Evolutionary conservation across 64 coral and sea anemone genomes (phyloP).

Genomic region (Pachyseris speciosa): DNA sequence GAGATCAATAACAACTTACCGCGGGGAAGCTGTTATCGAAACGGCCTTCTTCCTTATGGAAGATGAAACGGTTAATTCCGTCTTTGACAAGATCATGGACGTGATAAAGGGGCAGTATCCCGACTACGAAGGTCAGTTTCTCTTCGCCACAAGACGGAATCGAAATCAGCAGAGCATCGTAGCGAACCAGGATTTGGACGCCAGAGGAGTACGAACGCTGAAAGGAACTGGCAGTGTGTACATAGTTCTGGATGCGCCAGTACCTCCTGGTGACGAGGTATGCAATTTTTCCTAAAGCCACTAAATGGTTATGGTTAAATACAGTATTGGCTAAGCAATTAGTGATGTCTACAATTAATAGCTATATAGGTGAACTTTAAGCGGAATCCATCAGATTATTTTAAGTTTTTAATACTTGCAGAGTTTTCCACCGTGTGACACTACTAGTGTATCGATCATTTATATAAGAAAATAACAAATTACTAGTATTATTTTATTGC

Average conservation of each 20-base stretch:
- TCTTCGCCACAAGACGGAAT: background rate
- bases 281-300: background rate
- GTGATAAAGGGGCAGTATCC: background rate
- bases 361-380: no score
- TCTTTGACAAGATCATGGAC: background rate
- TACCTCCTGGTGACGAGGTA: background rate
- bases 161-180: background rate
- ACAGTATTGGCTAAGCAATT: background rate
- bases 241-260: background rate
- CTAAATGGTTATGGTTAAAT: background rate
- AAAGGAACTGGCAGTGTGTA: slow-evolving; percentile 27
- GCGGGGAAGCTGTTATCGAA: background rate
- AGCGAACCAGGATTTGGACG: slow-evolving; percentile 5
- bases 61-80: background rate
- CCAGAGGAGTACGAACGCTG: slow-evolving; percentile 5
- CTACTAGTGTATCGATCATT: no score
- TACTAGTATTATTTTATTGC: background rate
- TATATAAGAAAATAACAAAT: no score
- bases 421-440: background rate
- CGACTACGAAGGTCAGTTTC: background rate
- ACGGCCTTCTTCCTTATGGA: background rate
- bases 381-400: no score
- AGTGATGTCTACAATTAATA: background rate
- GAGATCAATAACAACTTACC: background rate
- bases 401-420: no score